Evolutionary conservation across 2,888 invertebrate species (phyloP).

Genomic region (Coenonympha arcania): DNA sequence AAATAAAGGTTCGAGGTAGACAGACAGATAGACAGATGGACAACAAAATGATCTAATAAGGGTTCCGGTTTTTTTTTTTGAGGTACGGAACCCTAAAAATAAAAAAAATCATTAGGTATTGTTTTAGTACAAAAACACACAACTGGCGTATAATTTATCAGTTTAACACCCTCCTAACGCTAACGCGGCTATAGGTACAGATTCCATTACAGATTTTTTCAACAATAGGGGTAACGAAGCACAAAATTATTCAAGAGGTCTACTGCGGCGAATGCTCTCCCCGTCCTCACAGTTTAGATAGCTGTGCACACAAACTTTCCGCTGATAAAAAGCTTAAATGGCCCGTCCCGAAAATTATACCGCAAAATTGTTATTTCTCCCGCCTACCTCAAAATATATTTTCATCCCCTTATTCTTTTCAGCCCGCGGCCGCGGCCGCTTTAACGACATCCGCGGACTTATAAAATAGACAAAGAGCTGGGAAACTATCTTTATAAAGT

Average conservation of each 20-base stretch:
- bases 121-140: background rate
- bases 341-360: slow-evolving; percentile 63
- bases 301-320: slow-evolving; percentile 64
- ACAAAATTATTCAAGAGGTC: slow-evolving; percentile 62
- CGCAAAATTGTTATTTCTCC: slow-evolving; percentile 55
- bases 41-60: too few species aligned
- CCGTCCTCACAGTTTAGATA: slow-evolving; percentile 55
- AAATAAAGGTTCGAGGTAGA: too few species aligned
- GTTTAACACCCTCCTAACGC: background rate
- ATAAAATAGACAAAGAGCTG: slow-evolving; percentile 30
- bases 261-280: slow-evolving; percentile 58
- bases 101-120: background rate
- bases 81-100: too few species aligned
- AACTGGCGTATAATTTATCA: background rate
- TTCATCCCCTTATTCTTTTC: slow-evolving; percentile 48
- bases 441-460: slow-evolving; percentile 54
- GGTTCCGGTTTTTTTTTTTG: too few species aligned
- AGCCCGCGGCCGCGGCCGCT: slow-evolving; percentile 33
- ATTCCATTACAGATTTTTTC: slow-evolving; percentile 50
- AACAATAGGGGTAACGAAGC: slow-evolving; percentile 66
- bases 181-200: background rate
- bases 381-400: slow-evolving; percentile 37
- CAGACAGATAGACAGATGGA: too few species aligned
- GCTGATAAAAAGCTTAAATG: slow-evolving; percentile 70
- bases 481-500: background rate